Conservation (phyloP, 2,888 invertebrate genomes). For the Gonocerus acuteangulatus region DNA sequence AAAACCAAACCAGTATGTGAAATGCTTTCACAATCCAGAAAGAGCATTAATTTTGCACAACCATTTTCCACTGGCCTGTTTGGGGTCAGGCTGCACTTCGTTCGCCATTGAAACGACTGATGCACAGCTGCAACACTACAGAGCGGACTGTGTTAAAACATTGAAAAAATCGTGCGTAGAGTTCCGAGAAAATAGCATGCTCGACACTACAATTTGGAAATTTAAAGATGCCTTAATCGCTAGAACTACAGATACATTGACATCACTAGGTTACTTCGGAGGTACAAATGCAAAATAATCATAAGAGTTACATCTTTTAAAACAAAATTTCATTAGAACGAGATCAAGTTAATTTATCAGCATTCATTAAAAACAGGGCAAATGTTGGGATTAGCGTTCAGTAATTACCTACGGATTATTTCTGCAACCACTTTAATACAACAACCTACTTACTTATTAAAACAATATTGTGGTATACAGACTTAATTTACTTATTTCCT, state of each 20-base stretch:
- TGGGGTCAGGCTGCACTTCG: constrained; percentile 71
- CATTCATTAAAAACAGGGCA: too few species aligned
- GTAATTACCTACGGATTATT: too few species aligned
- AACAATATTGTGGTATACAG: too few species aligned
- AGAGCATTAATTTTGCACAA: constrained; percentile 83
- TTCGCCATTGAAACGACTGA: constrained; percentile 72
- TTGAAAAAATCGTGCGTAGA: constrained; percentile 76
- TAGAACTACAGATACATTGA: constrained; percentile 61
- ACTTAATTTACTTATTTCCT: too few species aligned
- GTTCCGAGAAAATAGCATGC: constrained; percentile 69
- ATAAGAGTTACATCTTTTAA: too few species aligned
- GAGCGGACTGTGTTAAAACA: constrained; percentile 83
- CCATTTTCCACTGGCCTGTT: constrained; percentile 82
- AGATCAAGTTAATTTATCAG: too few species aligned
- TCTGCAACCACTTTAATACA: too few species aligned
- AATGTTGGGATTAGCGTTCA: too few species aligned
- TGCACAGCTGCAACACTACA: constrained; percentile 88
- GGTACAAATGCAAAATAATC: too few species aligned
- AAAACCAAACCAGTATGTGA: constrained; percentile 85
- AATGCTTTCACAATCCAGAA: constrained; percentile 88
- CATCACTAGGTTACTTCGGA: constrained; percentile 62
- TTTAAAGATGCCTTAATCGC: constrained; percentile 69
- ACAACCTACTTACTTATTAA: too few species aligned
- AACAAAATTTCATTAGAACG: too few species aligned
- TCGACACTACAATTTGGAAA: constrained; percentile 82